Conservation (phyloP, 2,797 vertebrate genomes). For the Limosa lapponica region DNA sequence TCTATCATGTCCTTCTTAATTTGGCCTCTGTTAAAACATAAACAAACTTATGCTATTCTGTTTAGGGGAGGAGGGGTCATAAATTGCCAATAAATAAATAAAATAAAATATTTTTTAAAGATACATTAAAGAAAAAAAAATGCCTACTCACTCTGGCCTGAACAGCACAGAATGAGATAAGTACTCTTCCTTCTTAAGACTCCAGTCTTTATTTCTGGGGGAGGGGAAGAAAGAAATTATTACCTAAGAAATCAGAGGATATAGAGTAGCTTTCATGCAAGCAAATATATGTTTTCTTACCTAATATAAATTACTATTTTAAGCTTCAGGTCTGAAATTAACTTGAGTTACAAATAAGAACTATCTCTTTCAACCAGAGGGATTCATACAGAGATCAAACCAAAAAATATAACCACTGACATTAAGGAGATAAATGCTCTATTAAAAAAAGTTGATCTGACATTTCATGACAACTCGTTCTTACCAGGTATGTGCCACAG, state of each 20-base stretch:
- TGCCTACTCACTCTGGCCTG: neutral
- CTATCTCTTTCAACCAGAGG: neutral
- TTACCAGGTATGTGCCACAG: slow-evolving; percentile 98
- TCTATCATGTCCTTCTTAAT: neutral
- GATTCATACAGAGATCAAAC: neutral
- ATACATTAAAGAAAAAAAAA: neutral
- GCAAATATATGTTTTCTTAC: neutral
- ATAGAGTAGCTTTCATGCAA: neutral
- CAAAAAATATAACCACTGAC: neutral
- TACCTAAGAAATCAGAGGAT: slow-evolving; percentile 22
- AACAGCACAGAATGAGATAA: neutral
- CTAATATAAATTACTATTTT: slow-evolving; percentile 40
- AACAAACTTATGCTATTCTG: neutral
- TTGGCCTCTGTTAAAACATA: neutral
- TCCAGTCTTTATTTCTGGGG: neutral
- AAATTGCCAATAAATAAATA: neutral
- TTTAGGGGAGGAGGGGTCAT: neutral
- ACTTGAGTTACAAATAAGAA: slow-evolving; percentile 21
- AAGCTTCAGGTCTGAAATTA: slow-evolving; percentile 49
- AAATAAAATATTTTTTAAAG: neutral
- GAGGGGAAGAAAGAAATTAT: neutral
- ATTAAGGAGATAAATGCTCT: neutral
- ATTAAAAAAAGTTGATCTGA: neutral
- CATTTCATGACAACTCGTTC: slow-evolving; percentile 4
- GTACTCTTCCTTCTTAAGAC: neutral